These are phyloP conservation scores for Paratrypauchen microcephalus DNA, from an alignment of 2,797 vertebrate genomes.

Conservation along the genomic window DNA sequence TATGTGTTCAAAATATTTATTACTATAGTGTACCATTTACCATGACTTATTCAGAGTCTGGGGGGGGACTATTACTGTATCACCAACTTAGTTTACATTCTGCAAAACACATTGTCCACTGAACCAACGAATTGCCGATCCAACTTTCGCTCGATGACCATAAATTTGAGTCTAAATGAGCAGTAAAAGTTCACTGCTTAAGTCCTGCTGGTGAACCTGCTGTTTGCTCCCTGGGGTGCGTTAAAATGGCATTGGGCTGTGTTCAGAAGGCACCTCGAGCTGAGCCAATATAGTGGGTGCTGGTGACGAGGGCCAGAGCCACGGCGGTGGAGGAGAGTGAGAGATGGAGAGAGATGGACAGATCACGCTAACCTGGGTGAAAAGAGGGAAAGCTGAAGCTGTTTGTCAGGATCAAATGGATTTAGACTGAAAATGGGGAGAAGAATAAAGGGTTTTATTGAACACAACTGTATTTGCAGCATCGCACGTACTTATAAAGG, in stretches of 20 bases:
- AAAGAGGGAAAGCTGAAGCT: constrained; percentile 16
- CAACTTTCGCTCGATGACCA: background rate
- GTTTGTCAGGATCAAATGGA: constrained; percentile 8
- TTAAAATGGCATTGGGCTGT: constrained; percentile 23
- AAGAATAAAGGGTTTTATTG: background rate
- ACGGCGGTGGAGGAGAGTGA: background rate
- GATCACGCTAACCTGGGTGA: background rate
- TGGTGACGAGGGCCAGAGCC: constrained; percentile 47
- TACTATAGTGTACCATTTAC: too few relatives aligned
- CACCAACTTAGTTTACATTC: background rate
- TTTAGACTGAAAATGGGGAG: background rate
- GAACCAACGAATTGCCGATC: background rate
- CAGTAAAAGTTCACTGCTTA: background rate
- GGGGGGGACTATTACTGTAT: too few relatives aligned
- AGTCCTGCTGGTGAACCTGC: constrained; percentile 18
- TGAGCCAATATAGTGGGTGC: constrained; percentile 47
- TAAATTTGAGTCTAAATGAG: background rate
- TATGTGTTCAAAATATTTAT: too few relatives aligned
- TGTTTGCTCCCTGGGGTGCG: constrained; percentile 5
- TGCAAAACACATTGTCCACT: background rate
- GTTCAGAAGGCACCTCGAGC: constrained; percentile 26
- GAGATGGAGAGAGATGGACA: constrained; percentile 4
- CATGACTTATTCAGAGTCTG: too few relatives aligned
- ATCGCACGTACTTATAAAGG: background rate
- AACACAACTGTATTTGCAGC: background rate